A percentile compares a stretch with the other conserved stretches of the same genome.
Conservation (phyloP, 2,888 invertebrate genomes). For the Azorinus chamasolen region DNA sequence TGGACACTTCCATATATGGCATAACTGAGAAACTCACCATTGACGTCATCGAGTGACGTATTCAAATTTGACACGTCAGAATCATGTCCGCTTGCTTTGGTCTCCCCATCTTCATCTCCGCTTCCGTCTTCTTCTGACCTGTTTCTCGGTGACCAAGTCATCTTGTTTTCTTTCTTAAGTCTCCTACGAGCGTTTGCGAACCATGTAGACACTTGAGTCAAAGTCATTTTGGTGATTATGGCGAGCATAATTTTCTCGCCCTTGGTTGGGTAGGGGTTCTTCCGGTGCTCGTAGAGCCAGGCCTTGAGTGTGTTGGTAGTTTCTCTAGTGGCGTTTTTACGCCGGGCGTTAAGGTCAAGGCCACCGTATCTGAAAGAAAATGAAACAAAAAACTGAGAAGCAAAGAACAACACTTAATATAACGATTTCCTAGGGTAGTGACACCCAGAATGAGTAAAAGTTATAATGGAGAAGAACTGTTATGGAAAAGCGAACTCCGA, state of each 20-base stretch:
- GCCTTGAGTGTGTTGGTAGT: slow-evolving; percentile 99
- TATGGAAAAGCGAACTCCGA: too few species aligned
- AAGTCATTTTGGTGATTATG: slow-evolving; percentile 97
- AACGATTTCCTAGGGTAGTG: too few species aligned
- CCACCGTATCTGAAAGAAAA: slow-evolving; percentile 75
- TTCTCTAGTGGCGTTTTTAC: slow-evolving; percentile 99
- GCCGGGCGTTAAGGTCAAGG: slow-evolving; percentile 95
- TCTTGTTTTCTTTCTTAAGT: slow-evolving; percentile 98
- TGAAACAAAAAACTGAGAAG: slow-evolving; percentile 3
- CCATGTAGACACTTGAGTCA: slow-evolving; percentile 97
- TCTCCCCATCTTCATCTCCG: slow-evolving; percentile 74
- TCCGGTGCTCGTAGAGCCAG: slow-evolving; percentile 98
- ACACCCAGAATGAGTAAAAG: too few species aligned
- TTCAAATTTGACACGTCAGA: slow-evolving; percentile 45
- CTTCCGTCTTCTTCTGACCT: slow-evolving; percentile 82
- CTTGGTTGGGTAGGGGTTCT: slow-evolving; percentile 98
- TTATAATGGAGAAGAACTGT: too few species aligned
- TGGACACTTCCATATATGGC: too few species aligned
- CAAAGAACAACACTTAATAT: too few species aligned
- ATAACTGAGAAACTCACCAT: slow-evolving; percentile 33
- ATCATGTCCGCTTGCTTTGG: slow-evolving; percentile 47
- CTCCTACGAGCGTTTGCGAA: slow-evolving; percentile 97
- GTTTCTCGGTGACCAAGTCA: slow-evolving; percentile 98
- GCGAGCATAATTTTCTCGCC: slow-evolving; percentile 98
- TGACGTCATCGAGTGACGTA: slow-evolving; percentile 43